A percentile compares a stretch with the other conserved stretches of the same genome.
Conservation (phyloP, 2,888 invertebrate genomes). For the Mechanitis mazaeus region DNA sequence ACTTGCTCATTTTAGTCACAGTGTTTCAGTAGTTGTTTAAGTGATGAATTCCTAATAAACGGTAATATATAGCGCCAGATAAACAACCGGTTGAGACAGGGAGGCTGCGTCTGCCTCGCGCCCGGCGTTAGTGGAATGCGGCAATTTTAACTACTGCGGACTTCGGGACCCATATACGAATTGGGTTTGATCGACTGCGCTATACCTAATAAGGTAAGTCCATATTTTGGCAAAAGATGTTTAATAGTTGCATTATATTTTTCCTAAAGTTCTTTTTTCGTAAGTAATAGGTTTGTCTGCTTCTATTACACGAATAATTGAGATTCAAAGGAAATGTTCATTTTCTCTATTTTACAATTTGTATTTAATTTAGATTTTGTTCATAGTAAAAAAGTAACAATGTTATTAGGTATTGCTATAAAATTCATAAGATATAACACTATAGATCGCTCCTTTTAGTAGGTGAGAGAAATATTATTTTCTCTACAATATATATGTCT, state of each 20-base stretch:
- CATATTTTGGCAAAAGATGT: slow-evolving; percentile 1
- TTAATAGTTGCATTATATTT: background rate
- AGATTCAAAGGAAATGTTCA: no score
- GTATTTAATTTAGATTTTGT: no score
- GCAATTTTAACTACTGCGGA: slow-evolving; percentile 76
- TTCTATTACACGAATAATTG: no score
- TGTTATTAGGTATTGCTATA: no score
- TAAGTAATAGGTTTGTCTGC: no score
- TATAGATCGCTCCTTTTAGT: no score
- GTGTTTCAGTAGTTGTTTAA: slow-evolving; percentile 61
- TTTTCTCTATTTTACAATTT: no score
- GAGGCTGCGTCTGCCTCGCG: slow-evolving; percentile 70
- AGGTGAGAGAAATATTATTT: no score
- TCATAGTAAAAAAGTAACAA: no score
- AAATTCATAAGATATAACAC: no score
- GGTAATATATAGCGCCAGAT: slow-evolving; percentile 38
- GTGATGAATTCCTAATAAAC: slow-evolving; percentile 51
- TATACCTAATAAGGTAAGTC: slow-evolving; percentile 56
- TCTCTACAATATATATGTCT: no score
- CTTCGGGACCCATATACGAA: slow-evolving; percentile 65
- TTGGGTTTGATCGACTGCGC: slow-evolving; percentile 58
- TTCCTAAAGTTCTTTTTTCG: no score
- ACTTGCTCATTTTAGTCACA: slow-evolving; percentile 39
- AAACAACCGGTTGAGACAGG: slow-evolving; percentile 67
- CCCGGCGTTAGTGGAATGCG: slow-evolving; percentile 73